Base-by-base conservation (phyloP, 2,113 vertebrate species). In the Stigmatopora nigra region DNA sequence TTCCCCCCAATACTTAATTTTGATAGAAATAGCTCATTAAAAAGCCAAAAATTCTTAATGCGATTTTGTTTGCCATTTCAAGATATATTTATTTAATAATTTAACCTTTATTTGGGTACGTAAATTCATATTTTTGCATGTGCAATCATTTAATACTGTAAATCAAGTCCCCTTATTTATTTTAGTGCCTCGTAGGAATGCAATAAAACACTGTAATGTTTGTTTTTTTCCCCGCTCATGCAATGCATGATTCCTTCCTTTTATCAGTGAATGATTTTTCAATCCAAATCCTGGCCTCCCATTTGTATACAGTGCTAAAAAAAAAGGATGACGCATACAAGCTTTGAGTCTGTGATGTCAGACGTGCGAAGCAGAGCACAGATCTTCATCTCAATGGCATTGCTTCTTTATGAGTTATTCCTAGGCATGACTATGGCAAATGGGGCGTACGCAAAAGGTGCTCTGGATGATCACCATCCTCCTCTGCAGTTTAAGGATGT, bases 331-430 rank as follows among this genome's bases (percentile, higher is more conserved):
- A 62, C 6, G 9, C 7, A 25, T 20, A 31, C 47, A 47, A 75
- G 46, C 64, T 3, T 35, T 49, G 15, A 64, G 58, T 45, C 20
- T 1, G 13, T 76, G 65, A 84, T 64, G 63, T 73, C 67, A 74
- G 64, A 13, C 31, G 38, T 61, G 38, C 70, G 62, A 3, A 65
- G 64, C 63, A 58, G 48, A 55, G 0, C 68, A 59, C 44, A 49
- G 5, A 55, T 19, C 16, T 75, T 71, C 67, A 61, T 77, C 55
- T 64, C 58, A 53, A 13, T 36, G 52, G 38, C 60, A 31, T 31
- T 12, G 22, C 44, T 61, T 31, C 44, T 61, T 31, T 49, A 36
- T 78, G 76, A 80, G 61, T 84, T 67, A 81, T 58, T 61, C 31
- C 35, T 31, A 57, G 52, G 72, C 62, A 68, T 49, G 22, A 65